These are phyloP conservation scores for Actinemys pallida DNA, from an alignment of 2,113 vertebrate species.

Conservation along the genomic window DNA sequence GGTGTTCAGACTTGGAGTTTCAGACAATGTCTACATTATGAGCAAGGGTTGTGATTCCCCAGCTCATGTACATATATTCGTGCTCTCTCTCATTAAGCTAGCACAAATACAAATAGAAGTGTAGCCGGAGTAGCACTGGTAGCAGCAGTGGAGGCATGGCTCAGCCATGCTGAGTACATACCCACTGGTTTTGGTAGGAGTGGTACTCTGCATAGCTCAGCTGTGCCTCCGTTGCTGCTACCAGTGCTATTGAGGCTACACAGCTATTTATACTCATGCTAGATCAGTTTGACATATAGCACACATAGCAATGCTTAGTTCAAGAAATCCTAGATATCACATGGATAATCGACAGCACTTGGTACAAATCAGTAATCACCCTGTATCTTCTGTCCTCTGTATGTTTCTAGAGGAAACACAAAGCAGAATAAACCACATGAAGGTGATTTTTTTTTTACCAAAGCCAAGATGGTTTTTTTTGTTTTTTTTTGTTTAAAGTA, in stretches of 20 bases:
- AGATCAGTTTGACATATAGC: rapidly evolving
- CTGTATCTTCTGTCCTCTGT: neutral
- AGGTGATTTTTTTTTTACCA: neutral
- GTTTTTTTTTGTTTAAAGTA: neutral
- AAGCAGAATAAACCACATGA: neutral
- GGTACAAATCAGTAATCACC: neutral
- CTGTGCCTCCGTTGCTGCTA: neutral
- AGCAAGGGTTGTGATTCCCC: too few relatives aligned
- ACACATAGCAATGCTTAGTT: rapidly evolving
- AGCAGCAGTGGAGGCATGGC: too few relatives aligned
- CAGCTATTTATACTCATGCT: neutral
- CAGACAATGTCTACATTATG: too few relatives aligned
- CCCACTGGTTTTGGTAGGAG: neutral
- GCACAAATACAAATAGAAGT: too few relatives aligned
- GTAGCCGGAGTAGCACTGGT: too few relatives aligned
- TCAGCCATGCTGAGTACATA: too few relatives aligned
- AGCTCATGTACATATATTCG: too few relatives aligned
- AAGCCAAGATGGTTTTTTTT: neutral
- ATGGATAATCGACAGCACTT: neutral
- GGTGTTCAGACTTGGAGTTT: too few relatives aligned
- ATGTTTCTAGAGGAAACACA: neutral
- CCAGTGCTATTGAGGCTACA: neutral
- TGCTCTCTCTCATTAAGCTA: too few relatives aligned
- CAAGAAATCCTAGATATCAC: neutral
- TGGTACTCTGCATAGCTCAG: neutral